These are phyloP conservation scores for Brachyhypopomus occidentalis DNA, from an alignment of 2,113 vertebrate genomes.

Conservation along the genomic window DNA sequence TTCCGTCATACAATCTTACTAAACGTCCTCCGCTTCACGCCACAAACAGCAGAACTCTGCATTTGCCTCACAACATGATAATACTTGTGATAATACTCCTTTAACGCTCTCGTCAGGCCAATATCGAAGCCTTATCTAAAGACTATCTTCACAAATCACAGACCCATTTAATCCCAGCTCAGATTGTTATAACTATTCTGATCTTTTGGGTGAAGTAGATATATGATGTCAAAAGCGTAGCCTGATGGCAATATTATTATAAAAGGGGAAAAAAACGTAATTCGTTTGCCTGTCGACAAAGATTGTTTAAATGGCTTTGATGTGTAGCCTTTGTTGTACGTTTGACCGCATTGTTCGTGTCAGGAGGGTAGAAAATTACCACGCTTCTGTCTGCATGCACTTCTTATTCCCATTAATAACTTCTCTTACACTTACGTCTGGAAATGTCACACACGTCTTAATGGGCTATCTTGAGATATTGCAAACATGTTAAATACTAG, in stretches of 20 bases:
- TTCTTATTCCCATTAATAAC: slow-evolving; percentile 75
- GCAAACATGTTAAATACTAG: slow-evolving; percentile 46
- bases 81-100: neutral
- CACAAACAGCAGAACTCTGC: neutral
- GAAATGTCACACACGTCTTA: slow-evolving; percentile 75
- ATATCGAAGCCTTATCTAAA: slow-evolving; percentile 37
- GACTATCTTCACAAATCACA: slow-evolving; percentile 33
- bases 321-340: slow-evolving; percentile 1
- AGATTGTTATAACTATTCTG: slow-evolving; percentile 1
- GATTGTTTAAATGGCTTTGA: slow-evolving; percentile 17
- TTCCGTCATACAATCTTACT: slow-evolving; percentile 32
- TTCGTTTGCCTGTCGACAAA: slow-evolving; percentile 15
- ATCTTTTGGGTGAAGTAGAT: slow-evolving; percentile 15
- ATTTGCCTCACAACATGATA: too few species aligned
- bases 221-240: slow-evolving; percentile 30
- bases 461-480: slow-evolving; percentile 67
- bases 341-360: slow-evolving; percentile 70
- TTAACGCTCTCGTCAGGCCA: slow-evolving; percentile 27
- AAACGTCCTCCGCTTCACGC: neutral
- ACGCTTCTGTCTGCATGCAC: slow-evolving; percentile 54
- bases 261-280: neutral
- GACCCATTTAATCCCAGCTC: slow-evolving; percentile 15
- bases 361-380: slow-evolving; percentile 61
- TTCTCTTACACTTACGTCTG: slow-evolving; percentile 74
- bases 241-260: neutral